phyloP scores from a whole-genome alignment of 2,113 vertebrate genomes.

The Acinonyx jubatus region DNA sequence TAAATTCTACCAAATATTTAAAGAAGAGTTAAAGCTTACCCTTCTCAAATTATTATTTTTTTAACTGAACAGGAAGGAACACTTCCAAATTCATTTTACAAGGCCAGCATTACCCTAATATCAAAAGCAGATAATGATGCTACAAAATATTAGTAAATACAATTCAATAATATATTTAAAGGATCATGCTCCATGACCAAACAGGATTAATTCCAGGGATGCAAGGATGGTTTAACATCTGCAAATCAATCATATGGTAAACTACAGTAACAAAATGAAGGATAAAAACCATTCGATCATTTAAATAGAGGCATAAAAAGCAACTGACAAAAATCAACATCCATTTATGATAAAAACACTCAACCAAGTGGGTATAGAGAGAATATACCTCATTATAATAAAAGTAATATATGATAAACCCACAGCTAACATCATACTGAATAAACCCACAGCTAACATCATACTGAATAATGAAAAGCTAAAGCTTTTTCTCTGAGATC shows the following conservation, averaged over 20 bases:
- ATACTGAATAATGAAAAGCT: not conserved
- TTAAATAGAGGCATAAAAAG: not conserved
- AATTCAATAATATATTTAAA: not conserved
- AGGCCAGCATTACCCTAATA: not conserved
- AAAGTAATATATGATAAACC: not conserved
- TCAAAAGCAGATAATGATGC: not conserved
- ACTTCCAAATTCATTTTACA: not conserved
- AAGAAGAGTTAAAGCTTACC: not conserved
- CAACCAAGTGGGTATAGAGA: not conserved
- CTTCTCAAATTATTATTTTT: not conserved
- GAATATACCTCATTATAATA: not conserved
- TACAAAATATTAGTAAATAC: not conserved
- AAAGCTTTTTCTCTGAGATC: not conserved
- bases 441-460: not conserved
- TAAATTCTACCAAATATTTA: not conserved
- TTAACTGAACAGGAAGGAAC: not conserved
- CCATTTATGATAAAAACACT: not conserved
- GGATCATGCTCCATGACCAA: not conserved
- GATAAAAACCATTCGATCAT: not conserved
- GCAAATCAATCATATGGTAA: not conserved
- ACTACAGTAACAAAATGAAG: not conserved
- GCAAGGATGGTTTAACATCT: not conserved
- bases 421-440: not conserved
- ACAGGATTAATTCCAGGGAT: not conserved
- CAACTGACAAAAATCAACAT: not conserved